A percentile compares a stretch with the other conserved stretches of the same genome.
Conservation (phyloP, 2,888 invertebrate genomes). For the Digitonthophagus gazella region DNA sequence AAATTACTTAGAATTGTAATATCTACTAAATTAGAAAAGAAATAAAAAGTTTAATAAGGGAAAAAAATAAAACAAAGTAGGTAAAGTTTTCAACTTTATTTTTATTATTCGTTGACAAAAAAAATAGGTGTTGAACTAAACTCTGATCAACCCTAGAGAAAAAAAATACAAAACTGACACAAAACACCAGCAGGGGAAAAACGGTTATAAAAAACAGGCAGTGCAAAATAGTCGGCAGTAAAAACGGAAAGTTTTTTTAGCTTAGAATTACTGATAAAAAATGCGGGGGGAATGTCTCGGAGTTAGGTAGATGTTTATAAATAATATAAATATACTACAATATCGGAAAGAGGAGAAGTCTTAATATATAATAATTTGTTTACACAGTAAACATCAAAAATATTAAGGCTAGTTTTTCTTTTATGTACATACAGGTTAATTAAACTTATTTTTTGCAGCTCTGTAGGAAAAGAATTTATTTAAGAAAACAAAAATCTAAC, state of each 20-base stretch:
- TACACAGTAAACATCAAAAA: constrained; percentile 8
- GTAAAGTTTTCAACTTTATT: too few relatives aligned
- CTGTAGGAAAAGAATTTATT: too few relatives aligned
- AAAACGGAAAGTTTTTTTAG: neutral
- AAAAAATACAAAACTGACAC: neutral
- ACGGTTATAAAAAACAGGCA: neutral
- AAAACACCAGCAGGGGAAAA: neutral
- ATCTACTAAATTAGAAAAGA: too few relatives aligned
- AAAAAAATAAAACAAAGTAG: too few relatives aligned
- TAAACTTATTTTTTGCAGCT: too few relatives aligned
- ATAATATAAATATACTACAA: neutral
- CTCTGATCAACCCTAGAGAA: neutral
- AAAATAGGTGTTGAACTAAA: too few relatives aligned
- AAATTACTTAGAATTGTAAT: too few relatives aligned
- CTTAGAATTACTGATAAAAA: too few relatives aligned
- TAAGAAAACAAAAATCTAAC: constrained; percentile 3
- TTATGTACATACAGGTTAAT: too few relatives aligned
- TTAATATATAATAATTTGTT: constrained; percentile 9
- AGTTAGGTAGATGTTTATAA: constrained; percentile 1
- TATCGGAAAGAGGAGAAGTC: neutral
- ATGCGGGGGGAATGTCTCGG: too few relatives aligned
- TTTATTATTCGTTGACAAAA: neutral
- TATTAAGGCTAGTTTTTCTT: neutral
- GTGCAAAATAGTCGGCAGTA: neutral
- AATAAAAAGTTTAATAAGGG: too few relatives aligned